Base-by-base conservation (phyloP, 2,888 invertebrate species). In the Meghimatium bilineatum region DNA sequence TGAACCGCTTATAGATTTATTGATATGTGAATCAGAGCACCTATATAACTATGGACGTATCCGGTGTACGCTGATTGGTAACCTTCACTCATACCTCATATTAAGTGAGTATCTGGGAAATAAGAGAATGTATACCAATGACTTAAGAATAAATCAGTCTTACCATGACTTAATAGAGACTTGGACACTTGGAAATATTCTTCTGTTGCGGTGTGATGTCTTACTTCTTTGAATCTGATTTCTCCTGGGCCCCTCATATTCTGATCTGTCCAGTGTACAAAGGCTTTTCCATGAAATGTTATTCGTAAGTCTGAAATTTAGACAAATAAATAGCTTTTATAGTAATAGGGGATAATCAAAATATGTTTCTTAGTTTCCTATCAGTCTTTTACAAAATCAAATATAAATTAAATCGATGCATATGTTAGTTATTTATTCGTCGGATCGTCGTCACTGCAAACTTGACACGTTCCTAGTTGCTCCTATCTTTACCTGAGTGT, bases 261-360 rank as follows among this genome's bases (percentile, higher is more conserved):
- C 86, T 91, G 90, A 34, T 92, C 90, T 38, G 92, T 90, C 92
- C 92, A 92, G 82, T 92, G 92, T 10, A 91, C 91, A 78, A 89
- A 90, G 34, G 91, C 91, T 34, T 87, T 89, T 0, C 92, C 92
- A 38, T 88, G 88, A 56, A 90, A 88, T 32, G 86, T 83, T 29
- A 91, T 85, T 14, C 88, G 82, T 12, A 92, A 89, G 26, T 90
- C 92, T 92, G 88, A 14, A 74, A 52, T 52, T 3, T 20, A 0
- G 12, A 36, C 36, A 0, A 49, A 49, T 44, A 74, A 49, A 20
- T 34, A 36, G 36, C n/a, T 1, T 10, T 32, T 12, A 23, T 2
- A 23, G 56, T 17, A 23, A 3, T 3, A 17, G 17, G 49, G 17
- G 17, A 56, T 23, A 23, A 23, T 17, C 56, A 3, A 56, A 17